Conservation (phyloP, 1,140 invertebrate species). For the Orius laevigatus region DNA sequence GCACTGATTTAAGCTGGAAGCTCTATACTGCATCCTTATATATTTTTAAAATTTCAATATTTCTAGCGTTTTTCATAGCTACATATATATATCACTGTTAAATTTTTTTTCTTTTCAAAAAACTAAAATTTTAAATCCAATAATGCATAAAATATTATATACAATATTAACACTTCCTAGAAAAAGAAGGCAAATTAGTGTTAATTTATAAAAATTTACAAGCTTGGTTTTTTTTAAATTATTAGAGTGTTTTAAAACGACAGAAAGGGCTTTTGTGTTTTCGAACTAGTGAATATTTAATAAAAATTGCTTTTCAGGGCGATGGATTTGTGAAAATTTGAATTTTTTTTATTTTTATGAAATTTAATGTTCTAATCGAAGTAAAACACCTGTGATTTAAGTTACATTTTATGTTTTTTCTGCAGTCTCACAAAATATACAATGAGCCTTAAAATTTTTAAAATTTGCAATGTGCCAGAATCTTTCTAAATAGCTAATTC, state of each 20-base stretch:
- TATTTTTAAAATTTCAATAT: background rate
- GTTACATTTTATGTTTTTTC: no score
- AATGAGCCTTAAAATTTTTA: background rate
- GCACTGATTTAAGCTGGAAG: no score
- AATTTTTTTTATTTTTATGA: no score
- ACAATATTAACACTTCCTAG: conserved; percentile 12
- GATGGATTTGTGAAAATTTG: no score
- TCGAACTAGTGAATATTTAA: background rate
- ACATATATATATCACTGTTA: background rate
- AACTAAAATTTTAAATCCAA: conserved; percentile 1
- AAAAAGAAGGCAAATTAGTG: conserved; percentile 12
- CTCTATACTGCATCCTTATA: conserved; percentile 3
- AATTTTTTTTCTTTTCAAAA: conserved; percentile 1
- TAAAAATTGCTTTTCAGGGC: no score
- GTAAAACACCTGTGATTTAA: background rate
- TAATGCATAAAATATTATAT: conserved; percentile 7
- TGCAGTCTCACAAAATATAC: background rate
- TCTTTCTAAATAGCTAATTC: background rate
- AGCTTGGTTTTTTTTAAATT: background rate
- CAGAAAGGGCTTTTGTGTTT: background rate
- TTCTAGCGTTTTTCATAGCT: background rate
- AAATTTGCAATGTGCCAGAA: no score
- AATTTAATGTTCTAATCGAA: no score
- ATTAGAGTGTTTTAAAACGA: no score
- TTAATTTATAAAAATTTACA: conserved; percentile 1